Base-by-base conservation (phyloP, 2,888 invertebrate genomes). In the Galerucella nymphaeae region DNA sequence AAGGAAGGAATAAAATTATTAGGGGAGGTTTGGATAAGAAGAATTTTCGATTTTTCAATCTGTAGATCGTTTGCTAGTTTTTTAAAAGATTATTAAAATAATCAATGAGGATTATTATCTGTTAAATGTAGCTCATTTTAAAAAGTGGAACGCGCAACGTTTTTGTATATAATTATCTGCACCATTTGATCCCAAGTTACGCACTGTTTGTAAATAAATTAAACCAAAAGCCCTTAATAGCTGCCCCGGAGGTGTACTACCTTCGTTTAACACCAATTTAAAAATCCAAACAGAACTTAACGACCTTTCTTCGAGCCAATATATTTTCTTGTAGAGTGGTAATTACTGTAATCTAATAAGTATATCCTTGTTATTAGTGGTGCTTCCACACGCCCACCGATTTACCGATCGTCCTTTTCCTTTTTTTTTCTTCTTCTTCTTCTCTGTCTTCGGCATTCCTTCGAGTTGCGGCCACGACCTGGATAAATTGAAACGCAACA, bases 261-360 rank as follows among this genome's bases (percentile, higher is more conserved):
- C 62, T 13, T 18, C 61, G 61, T 62, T 69, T 69, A 69, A 42
- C 69, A 69, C 62, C 62, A 69, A 69, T 69, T 69, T 69, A 69
- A 69, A 69, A 69, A 69, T 69, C 69, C 69, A 69, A 69, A 69
- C 69, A 69, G 18, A 69, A 69, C 38, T 70, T 70, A 70, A 70
- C 70, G 63, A 70, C 30, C 75, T 71, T 64, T 69, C 64, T 61
- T 69, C 64, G 18, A 75, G 76, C 73, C 77, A 75, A 79, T 81
- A 81, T 76, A 74, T 74, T 79, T 81, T 76, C 77, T 77, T 70
- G 74, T 72, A 73, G 64, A 62, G 77, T 75, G 79, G 80, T 84
- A 84, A 85, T 85, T 85, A 85, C 83, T 77, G 81, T 85, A 85
- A 85, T 85, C 84, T 84, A 84, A 85, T 85, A 84, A 85, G 83